Percentiles rank a stretch among this genome's conserved stretches.
These are phyloP conservation scores for Trichonephila inaurata DNA, from an alignment of 1,140 invertebrate genomes.

Conservation along the genomic window DNA sequence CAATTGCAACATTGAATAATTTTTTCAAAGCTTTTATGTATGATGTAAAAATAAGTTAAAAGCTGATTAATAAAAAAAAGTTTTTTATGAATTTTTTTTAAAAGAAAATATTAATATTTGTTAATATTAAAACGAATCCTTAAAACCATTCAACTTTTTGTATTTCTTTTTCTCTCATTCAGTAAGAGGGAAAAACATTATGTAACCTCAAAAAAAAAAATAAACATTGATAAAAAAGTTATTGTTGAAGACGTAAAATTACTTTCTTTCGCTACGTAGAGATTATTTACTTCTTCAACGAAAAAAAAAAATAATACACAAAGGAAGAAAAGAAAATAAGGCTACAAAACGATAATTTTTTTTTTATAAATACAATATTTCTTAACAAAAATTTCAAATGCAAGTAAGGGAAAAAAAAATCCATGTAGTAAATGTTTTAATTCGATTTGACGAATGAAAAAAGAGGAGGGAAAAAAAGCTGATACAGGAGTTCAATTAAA, in stretches of 20 bases:
- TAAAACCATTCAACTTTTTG: no score
- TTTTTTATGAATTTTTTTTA: no score
- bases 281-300: background rate
- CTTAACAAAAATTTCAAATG: background rate
- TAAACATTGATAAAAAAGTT: background rate
- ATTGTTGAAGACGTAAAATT: background rate
- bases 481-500: constrained; percentile 15
- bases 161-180: no score
- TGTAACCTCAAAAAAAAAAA: background rate
- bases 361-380: no score
- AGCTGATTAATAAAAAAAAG: no score
- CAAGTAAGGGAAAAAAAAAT: background rate
- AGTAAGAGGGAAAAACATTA: no score
- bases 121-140: no score
- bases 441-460: background rate
- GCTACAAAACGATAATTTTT: background rate
- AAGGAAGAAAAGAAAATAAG: no score
- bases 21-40: no score
- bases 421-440: background rate
- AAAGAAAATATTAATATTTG: no score
- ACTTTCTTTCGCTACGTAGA: background rate
- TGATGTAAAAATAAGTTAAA: no score
- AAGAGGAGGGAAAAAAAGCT: background rate
- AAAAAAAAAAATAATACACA: background rate
- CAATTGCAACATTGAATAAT: no score